phyloP scores from a whole-genome alignment of 2,797 vertebrate species.

The Sebastiscus albofasciatus region DNA sequence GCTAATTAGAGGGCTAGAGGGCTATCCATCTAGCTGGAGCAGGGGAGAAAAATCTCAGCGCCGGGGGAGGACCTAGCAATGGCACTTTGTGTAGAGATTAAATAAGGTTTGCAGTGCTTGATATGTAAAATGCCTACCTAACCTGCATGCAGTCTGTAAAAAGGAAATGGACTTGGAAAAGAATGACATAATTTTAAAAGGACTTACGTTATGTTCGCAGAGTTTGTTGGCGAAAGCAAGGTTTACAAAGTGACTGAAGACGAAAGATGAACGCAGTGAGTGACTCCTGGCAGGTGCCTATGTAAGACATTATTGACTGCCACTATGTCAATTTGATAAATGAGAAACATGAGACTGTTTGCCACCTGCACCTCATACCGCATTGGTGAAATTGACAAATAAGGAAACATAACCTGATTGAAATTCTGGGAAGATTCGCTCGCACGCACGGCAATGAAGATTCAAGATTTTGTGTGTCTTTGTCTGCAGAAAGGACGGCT shows the following conservation, averaged over 20 bases:
- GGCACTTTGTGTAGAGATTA: constrained; percentile 59
- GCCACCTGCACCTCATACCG: constrained; percentile 5
- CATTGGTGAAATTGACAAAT: constrained; percentile 23
- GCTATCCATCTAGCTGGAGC: constrained; percentile 69
- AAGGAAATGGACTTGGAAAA: constrained; percentile 19
- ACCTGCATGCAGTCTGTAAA: constrained; percentile 25
- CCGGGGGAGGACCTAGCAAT: constrained; percentile 42
- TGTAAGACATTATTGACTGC: constrained; percentile 23
- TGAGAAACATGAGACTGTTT: constrained; percentile 20
- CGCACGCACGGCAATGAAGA: constrained; percentile 40
- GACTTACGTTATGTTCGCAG: not conserved
- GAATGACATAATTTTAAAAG: not conserved
- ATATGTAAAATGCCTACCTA: constrained; percentile 43
- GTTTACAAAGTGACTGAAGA: constrained; percentile 2
- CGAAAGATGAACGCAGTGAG: constrained; percentile 3
- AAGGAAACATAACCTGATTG: constrained; percentile 40
- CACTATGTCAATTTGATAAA: constrained; percentile 17
- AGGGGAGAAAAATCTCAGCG: constrained; percentile 47
- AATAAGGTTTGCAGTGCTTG: constrained; percentile 61
- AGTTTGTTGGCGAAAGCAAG: not conserved
- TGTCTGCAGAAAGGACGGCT: constrained; percentile 62
- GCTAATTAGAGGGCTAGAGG: constrained; percentile 76
- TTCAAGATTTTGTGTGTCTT: constrained; percentile 49
- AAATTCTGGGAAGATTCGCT: constrained; percentile 40
- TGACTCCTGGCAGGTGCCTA: constrained; percentile 16